A percentile compares a stretch with the other conserved stretches of the same genome.
These are phyloP conservation scores for Luperina testacea DNA, from an alignment of 2,888 invertebrate genomes.

Conservation along the genomic window DNA sequence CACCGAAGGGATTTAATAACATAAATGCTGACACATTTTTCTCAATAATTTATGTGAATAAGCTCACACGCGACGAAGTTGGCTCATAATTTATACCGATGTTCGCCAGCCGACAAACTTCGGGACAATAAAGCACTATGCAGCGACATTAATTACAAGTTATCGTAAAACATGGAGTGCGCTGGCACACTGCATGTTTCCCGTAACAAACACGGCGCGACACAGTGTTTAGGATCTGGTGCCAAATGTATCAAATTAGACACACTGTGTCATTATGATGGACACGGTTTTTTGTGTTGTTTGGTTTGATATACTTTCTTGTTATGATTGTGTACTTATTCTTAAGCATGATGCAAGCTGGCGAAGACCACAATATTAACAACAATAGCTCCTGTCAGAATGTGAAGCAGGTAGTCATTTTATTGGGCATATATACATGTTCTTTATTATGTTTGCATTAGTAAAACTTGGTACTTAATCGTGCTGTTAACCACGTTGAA, in stretches of 20 bases:
- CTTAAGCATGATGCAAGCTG: not conserved
- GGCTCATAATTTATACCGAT: constrained; percentile 76
- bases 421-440: not conserved
- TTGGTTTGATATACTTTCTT: constrained; percentile 11
- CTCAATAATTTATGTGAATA: constrained; percentile 76
- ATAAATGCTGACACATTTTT: constrained; percentile 76
- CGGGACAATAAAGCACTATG: constrained; percentile 82
- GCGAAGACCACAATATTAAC: not conserved
- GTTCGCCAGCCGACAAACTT: constrained; percentile 72
- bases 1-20: constrained; percentile 69
- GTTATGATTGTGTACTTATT: not conserved
- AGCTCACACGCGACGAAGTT: constrained; percentile 75
- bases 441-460: too few species aligned
- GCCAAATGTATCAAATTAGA: constrained; percentile 58
- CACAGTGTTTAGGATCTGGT: constrained; percentile 60
- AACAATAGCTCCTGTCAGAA: not conserved
- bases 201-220: constrained; percentile 68
- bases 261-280: constrained; percentile 45
- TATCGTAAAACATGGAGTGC: constrained; percentile 81
- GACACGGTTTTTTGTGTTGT: constrained; percentile 36
- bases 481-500: constrained; percentile 13
- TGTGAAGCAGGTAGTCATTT: not conserved
- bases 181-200: constrained; percentile 68
- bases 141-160: constrained; percentile 84
- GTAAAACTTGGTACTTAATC: not conserved